These are phyloP conservation scores for Pica pica DNA, from an alignment of 2,113 vertebrate genomes.

Conservation along the genomic window DNA sequence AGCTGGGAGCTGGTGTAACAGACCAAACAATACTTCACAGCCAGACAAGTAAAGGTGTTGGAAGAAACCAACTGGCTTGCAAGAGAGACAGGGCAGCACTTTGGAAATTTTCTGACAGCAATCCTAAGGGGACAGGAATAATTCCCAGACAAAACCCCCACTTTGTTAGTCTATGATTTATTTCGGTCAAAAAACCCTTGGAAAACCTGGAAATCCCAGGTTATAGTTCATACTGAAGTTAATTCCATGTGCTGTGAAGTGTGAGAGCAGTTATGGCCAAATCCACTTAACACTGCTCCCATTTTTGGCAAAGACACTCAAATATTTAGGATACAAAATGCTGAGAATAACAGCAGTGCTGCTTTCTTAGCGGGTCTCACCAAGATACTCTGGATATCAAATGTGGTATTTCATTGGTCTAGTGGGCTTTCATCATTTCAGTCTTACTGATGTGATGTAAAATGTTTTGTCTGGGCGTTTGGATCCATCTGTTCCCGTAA, in stretches of 20 bases:
- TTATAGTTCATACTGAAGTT: neutral
- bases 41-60: neutral
- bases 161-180: slow-evolving; percentile 13
- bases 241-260: neutral
- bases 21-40: neutral
- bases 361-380: neutral
- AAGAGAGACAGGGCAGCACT: neutral
- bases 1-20: neutral
- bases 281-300: neutral
- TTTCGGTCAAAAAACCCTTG: neutral
- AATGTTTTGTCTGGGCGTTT: slow-evolving; percentile 25
- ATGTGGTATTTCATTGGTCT: neutral
- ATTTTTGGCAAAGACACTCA: neutral
- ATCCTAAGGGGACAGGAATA: neutral
- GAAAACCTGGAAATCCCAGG: slow-evolving; percentile 3
- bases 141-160: slow-evolving; percentile 24
- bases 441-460: neutral
- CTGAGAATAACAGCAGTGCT: neutral
- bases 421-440: neutral
- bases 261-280: neutral
- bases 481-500: slow-evolving; percentile 21
- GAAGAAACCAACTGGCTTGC: neutral
- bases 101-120: neutral
- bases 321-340: neutral
- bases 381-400: neutral